A percentile compares a stretch with the other conserved stretches of the same genome.
These are phyloP conservation scores for Panthera uncia DNA, from an alignment of 2,113 vertebrate species.

Conservation along the genomic window DNA sequence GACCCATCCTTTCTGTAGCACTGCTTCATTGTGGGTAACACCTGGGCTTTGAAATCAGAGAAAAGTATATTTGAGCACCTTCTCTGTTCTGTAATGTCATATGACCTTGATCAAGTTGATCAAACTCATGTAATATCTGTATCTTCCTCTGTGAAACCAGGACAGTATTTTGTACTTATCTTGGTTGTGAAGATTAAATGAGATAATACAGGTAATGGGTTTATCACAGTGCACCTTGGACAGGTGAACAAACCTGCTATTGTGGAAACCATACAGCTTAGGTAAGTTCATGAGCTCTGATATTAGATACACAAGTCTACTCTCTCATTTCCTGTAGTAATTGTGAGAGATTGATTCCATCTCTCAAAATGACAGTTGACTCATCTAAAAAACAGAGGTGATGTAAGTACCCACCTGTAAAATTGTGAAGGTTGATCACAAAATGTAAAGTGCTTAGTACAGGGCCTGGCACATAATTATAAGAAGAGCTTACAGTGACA, in stretches of 20 bases:
- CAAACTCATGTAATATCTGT: background rate
- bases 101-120: background rate
- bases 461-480: background rate
- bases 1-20: background rate
- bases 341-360: background rate
- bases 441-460: background rate
- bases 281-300: background rate
- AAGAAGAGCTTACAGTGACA: background rate
- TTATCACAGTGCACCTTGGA: background rate
- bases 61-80: background rate
- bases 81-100: background rate
- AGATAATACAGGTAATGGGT: background rate
- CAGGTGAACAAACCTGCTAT: background rate
- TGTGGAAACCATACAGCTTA: background rate
- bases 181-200: background rate
- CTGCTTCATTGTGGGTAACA: background rate
- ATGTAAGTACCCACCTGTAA: background rate
- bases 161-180: background rate
- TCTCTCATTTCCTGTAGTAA: background rate
- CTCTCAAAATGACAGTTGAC: background rate
- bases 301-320: background rate
- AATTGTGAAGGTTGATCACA: constrained; percentile 19
- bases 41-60: background rate
- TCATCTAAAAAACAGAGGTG: background rate
- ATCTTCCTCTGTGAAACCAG: background rate